Evolutionary conservation across 1,140 invertebrate genomes (phyloP).

Genomic region (Polyergus mexicanus): DNA sequence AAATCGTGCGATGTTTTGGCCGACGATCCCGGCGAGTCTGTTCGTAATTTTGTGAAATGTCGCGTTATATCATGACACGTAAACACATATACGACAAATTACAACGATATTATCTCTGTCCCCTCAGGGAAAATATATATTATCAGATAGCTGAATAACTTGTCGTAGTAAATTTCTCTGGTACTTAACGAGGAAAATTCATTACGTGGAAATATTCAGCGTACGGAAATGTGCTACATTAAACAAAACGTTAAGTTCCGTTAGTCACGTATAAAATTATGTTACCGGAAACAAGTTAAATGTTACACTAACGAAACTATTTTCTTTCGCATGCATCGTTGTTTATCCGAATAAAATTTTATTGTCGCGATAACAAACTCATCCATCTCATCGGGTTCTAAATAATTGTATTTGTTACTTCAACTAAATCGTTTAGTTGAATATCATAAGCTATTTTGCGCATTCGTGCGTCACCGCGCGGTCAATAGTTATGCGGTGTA

Average conservation of each 20-base stretch:
- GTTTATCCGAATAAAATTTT: no score
- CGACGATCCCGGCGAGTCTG: not conserved
- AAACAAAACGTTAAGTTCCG: conserved; percentile 14
- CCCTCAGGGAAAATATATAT: not conserved
- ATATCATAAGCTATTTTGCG: no score
- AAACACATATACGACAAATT: conserved; percentile 23
- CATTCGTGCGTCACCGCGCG: no score
- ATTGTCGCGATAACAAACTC: no score
- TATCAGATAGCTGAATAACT: conserved; percentile 29
- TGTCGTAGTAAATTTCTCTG: not conserved
- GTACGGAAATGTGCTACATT: not conserved
- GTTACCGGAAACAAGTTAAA: no score
- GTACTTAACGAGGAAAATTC: conserved; percentile 20
- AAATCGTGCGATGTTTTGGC: conserved; percentile 34
- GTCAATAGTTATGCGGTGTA: no score
- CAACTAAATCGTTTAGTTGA: no score
- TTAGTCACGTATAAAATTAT: conserved; percentile 15
- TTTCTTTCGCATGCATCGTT: no score
- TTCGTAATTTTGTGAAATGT: conserved; percentile 14
- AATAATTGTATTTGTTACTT: no score
- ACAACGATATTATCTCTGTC: not conserved
- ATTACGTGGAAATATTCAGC: conserved; percentile 17
- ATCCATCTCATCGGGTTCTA: no score
- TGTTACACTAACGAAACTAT: no score
- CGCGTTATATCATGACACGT: not conserved